Evolutionary conservation across 2,888 invertebrate species (phyloP), one percentile per base, ranked within the genome.

Genomic region (Agriopis aurantiaria): DNA sequence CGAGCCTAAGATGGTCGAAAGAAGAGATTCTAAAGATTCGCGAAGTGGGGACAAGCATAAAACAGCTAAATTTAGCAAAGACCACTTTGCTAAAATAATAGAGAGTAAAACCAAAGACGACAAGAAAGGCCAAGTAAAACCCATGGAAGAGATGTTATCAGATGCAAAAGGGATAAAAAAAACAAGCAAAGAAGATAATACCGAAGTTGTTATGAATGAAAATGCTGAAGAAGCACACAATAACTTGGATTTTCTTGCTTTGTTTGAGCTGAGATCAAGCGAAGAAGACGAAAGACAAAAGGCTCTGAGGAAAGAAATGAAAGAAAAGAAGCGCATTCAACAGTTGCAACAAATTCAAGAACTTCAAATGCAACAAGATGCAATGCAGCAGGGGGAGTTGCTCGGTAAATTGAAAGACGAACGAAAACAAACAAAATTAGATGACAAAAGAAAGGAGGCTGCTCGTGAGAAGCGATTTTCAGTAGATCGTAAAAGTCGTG

Each of bases 11-110:
- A 78, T 91, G 59, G 83, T 90, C 4, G 96, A 96, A 84, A 91
- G 97, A 71, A 92, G 97, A 68, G 97, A 97, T 83, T 97, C 97
- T 55, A 97, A 97, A 91, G 97, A 97, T 80, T 88, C 91, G 0
- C 93, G 91, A 76, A 84, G 82, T 60, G 93, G 17, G 17, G 17
- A 91, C 63, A 90, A 88, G 73, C 92, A 89, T 74, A 94, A 95
- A 87, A 88, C 93, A 64, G 89, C 92, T 7, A 96, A 95, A 88
- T 95, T 95, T 75, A 95, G 94, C 84, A 96, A 95, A 82, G 95
- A 95, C 58, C 95, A 94, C 79, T 93, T 95, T 84, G 93, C 95
- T 12, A 95, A 95, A 85, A 88, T 95, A 63, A 90, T 95, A 73
- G 96, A 96, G 84, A 95, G 95, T 75, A 96, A 95, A 89, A 94